phyloP scores from a whole-genome alignment of 1,140 invertebrate genomes.

The Ceratosolen fusciceps region DNA sequence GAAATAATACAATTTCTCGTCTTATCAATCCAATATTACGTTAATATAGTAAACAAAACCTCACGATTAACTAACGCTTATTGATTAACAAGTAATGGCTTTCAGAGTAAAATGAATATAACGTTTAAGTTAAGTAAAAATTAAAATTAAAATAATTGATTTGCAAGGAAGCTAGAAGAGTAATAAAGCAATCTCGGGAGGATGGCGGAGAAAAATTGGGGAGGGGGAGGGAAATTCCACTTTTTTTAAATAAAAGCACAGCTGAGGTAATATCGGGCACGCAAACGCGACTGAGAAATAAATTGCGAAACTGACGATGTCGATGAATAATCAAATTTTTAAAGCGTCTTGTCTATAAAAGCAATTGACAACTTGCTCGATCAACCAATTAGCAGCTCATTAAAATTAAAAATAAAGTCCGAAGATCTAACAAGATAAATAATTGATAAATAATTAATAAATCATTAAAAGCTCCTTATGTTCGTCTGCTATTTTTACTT shows the following conservation, averaged over 20 bases:
- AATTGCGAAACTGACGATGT: not conserved
- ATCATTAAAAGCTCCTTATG: no score
- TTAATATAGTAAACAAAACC: no score
- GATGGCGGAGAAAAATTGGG: not conserved
- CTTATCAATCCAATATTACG: no score
- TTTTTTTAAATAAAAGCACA: not conserved
- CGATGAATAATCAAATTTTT: not conserved
- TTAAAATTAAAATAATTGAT: no score
- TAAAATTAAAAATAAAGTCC: no score
- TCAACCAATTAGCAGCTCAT: constrained; percentile 41
- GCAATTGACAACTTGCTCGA: constrained; percentile 1
- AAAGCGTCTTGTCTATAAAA: not conserved
- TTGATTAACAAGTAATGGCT: not conserved
- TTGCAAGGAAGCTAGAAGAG: not conserved
- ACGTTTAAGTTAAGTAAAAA: no score
- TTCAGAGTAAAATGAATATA: not conserved
- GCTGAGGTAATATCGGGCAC: not conserved
- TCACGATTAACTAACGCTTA: not conserved
- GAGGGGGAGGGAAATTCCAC: no score
- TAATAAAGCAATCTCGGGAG: not conserved
- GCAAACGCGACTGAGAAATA: not conserved
- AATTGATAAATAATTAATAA: no score
- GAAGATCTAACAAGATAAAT: no score
- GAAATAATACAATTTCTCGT: not conserved
- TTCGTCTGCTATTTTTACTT: no score